Evolutionary conservation across 2,888 invertebrate genomes (phyloP).

Genomic region (Cetonia aurata): DNA sequence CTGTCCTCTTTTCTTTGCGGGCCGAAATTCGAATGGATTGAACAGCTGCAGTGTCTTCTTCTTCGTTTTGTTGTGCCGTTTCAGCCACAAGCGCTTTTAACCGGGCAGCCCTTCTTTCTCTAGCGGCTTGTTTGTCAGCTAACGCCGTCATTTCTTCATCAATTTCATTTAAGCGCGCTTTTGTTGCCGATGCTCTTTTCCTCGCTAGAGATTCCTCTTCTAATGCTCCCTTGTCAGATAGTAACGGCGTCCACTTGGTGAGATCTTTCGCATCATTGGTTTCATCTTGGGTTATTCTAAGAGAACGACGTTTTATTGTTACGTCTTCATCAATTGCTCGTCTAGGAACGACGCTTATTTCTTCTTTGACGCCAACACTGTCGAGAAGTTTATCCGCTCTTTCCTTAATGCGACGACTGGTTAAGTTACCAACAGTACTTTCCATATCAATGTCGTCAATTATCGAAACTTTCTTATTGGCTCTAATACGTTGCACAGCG

Average conservation of each 20-base stretch:
- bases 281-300: constrained; percentile 58
- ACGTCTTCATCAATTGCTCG: constrained; percentile 60
- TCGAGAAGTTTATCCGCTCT: constrained; percentile 77
- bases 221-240: constrained; percentile 51
- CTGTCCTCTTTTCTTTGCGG: constrained; percentile 56
- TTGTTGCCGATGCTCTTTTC: constrained; percentile 54
- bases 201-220: constrained; percentile 65
- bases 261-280: constrained; percentile 58
- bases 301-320: constrained; percentile 65
- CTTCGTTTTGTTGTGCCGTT: constrained; percentile 67
- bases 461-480: constrained; percentile 72
- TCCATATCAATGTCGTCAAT: constrained; percentile 76
- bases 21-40: constrained; percentile 54
- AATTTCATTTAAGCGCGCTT: constrained; percentile 78
- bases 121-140: constrained; percentile 75
- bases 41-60: constrained; percentile 48
- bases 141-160: constrained; percentile 83
- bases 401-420: constrained; percentile 70
- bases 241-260: constrained; percentile 76
- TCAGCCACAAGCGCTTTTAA: constrained; percentile 78
- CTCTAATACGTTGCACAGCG: constrained; percentile 73
- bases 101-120: constrained; percentile 79
- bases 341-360: constrained; percentile 65
- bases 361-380: constrained; percentile 73
- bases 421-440: constrained; percentile 71